phyloP scores from a whole-genome alignment of 1,140 invertebrate species.

The Leptinotarsa undecemlineata region DNA sequence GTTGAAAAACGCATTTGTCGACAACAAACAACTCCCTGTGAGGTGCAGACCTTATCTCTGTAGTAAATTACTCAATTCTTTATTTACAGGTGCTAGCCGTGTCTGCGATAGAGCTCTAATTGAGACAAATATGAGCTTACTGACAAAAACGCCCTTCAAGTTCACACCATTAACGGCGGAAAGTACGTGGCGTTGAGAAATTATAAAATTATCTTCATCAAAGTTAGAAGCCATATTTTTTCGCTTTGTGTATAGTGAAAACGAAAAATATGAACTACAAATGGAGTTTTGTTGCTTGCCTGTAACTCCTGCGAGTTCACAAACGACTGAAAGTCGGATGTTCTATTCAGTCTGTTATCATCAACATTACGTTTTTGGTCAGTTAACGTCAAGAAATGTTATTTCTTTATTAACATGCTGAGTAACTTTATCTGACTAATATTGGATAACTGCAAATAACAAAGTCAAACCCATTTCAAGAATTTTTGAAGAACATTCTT shows the following conservation, averaged over 20 bases:
- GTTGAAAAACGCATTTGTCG: too few species aligned
- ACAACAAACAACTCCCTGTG: too few species aligned
- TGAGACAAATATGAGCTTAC: slow-evolving; percentile 12
- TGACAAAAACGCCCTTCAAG: not conserved
- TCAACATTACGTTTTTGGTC: too few species aligned
- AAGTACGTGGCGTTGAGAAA: not conserved
- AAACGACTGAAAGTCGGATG: not conserved
- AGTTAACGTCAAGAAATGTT: too few species aligned
- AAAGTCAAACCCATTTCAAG: too few species aligned
- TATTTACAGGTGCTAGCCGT: slow-evolving; percentile 10
- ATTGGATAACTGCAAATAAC: too few species aligned
- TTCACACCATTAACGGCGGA: not conserved
- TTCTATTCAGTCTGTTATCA: not conserved
- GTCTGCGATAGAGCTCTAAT: slow-evolving; percentile 9
- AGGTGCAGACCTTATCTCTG: not conserved
- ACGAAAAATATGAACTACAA: not conserved
- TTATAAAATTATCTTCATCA: not conserved
- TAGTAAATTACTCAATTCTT: slow-evolving; percentile 10
- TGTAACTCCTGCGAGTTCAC: not conserved
- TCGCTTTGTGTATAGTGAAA: not conserved
- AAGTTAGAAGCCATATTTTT: not conserved
- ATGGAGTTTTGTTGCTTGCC: not conserved
- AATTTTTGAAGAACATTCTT: too few species aligned
- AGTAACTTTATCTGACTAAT: too few species aligned
- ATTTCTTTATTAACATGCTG: too few species aligned